Evolutionary conservation across 2,113 vertebrate genomes (phyloP).

Genomic region (Urocitellus parryii): DNA sequence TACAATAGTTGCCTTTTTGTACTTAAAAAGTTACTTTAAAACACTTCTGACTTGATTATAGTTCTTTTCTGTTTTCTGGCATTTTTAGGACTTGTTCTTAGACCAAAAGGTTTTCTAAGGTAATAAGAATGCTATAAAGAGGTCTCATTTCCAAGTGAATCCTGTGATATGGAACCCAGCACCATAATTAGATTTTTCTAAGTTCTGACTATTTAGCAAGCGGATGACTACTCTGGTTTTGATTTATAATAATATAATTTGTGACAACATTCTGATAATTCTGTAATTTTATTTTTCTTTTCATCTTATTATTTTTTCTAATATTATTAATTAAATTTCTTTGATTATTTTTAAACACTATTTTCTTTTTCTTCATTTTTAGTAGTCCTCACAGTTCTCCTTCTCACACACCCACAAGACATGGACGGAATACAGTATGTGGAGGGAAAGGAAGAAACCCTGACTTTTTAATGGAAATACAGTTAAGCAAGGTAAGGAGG

Average conservation of each 20-base stretch:
- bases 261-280: neutral
- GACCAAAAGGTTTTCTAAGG: neutral
- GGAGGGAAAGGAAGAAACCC: constrained; percentile 95
- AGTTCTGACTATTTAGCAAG: neutral
- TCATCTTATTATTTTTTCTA: neutral
- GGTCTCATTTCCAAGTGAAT: neutral
- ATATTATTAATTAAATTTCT: neutral
- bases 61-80: neutral
- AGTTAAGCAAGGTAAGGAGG: constrained; percentile 94
- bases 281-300: neutral
- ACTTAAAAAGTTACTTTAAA: neutral
- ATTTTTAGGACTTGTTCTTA: neutral
- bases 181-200: neutral
- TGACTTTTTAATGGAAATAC: constrained; percentile 98
- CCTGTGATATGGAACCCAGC: neutral
- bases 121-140: neutral
- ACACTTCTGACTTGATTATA: neutral
- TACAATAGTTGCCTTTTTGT: neutral
- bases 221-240: neutral
- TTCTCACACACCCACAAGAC: constrained; percentile 94
- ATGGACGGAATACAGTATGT: constrained; percentile 85
- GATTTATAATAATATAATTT: neutral
- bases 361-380: neutral
- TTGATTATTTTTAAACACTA: neutral
- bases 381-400: constrained; percentile 97